Conservation (phyloP, 1,140 invertebrate genomes). For the Drosophila pachea region DNA sequence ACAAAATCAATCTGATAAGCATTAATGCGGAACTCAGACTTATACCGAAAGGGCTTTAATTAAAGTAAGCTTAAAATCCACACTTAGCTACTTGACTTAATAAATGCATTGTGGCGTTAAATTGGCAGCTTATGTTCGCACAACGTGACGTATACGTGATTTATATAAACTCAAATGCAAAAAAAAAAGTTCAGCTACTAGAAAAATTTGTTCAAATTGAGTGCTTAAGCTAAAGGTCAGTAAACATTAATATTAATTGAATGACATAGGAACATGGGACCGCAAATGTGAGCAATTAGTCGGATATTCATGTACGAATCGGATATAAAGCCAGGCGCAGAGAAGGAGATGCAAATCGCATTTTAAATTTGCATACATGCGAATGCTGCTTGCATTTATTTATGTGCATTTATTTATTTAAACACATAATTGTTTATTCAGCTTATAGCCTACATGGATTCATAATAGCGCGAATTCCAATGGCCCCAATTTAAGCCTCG, state of each 20-base stretch:
- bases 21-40: neutral
- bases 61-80: no score
- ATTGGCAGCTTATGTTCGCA: constrained; percentile 10
- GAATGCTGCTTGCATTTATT: neutral
- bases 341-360: neutral
- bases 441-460: neutral
- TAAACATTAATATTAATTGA: neutral
- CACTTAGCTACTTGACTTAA: neutral
- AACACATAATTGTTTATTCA: neutral
- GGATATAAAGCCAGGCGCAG: neutral
- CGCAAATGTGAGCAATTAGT: constrained; percentile 2
- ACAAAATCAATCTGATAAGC: neutral
- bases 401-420: neutral
- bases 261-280: neutral
- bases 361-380: no score
- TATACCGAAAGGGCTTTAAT: no score
- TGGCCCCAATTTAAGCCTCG: constrained; percentile 29
- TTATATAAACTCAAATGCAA: neutral
- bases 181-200: no score
- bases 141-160: constrained; percentile 19
- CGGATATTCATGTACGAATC: constrained; percentile 1
- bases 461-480: constrained; percentile 16
- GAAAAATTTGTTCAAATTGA: neutral
- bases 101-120: constrained; percentile 1
- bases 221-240: neutral